Percentiles rank a stretch among this genome's conserved stretches.
phyloP scores from a whole-genome alignment of 1,140 invertebrate species.

The Achroia grisella region DNA sequence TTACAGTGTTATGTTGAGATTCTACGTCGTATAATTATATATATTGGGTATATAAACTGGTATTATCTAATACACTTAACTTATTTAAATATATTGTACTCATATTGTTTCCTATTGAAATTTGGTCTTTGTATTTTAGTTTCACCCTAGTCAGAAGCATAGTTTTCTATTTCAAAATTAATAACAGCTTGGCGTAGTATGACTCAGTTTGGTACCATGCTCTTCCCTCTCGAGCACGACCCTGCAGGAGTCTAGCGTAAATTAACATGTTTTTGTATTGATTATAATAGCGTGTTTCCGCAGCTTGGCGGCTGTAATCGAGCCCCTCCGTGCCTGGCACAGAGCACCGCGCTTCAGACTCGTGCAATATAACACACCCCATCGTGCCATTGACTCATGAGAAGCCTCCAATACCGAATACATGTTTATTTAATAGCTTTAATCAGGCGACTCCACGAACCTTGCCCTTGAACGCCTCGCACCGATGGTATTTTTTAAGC shows the following conservation, averaged over 20 bases:
- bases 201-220: too few relatives aligned
- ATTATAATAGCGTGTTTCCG: slow-evolving; percentile 58
- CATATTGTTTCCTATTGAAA: too few relatives aligned
- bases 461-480: slow-evolving; percentile 50
- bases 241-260: slow-evolving; percentile 10
- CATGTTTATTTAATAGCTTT: slow-evolving; percentile 55
- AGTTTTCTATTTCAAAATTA: background rate
- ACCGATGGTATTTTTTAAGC: slow-evolving; percentile 1
- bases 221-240: too few relatives aligned
- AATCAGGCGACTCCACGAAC: slow-evolving; percentile 54
- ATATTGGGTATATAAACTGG: too few relatives aligned
- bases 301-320: slow-evolving; percentile 33
- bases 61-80: too few relatives aligned
- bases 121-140: too few relatives aligned
- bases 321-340: slow-evolving; percentile 44
- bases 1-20: too few relatives aligned
- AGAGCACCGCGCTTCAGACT: slow-evolving; percentile 24
- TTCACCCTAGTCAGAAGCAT: too few relatives aligned
- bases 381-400: slow-evolving; percentile 46
- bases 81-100: too few relatives aligned
- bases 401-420: slow-evolving; percentile 45
- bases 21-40: too few relatives aligned
- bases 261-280: slow-evolving; percentile 46
- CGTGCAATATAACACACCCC: slow-evolving; percentile 47
- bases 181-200: too few relatives aligned